Base-by-base conservation (phyloP, 2,113 vertebrate species). In the Kobus ellipsiprymnus region DNA sequence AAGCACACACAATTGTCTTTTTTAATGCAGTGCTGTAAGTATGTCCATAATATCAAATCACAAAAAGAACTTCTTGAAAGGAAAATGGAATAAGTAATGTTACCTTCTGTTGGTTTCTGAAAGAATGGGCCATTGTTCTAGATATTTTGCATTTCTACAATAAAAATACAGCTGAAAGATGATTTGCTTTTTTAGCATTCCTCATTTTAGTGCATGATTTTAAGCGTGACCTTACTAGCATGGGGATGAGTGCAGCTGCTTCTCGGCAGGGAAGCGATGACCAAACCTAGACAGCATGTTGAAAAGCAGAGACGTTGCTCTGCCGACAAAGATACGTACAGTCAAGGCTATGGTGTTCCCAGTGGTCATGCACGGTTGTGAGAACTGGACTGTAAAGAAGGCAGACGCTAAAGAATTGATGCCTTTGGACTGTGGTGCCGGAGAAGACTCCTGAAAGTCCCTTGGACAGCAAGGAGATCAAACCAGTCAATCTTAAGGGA, bases 91-190 rank as follows among this genome's bases (percentile, higher is more conserved):
- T 88, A 91, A 67, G 2, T 88, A 82, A 82, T 81, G 78, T 60
- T 74, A 67, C 40, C 30, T 96, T 92, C 50, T 80, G 33, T 84
- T 96, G 71, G 27, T 87, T 95, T 97, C 59, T 91, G 77, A 96
- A 84, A 52, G 52, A 84, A 87, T 52, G 62, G 80, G 36, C 91
- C 90, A 55, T 96, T 97, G n/a, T 98, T 94, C 40, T 17, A 96
- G 57, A 7, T 52, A 90, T 60, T 97, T 96, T 96, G 74, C 85
- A 88, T 88, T 92, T 98, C 71, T 82, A 52, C n/a, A 77, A 55
- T 82, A 92, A 94, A 90, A 91, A 74, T 13, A 46, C 85, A 80
- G 29, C 21, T 92, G 80, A 95, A 90, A 97, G 30, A 50, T 78
- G 19, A 36, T 92, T 83, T 96, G 48, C 48, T 80, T 97, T 87